Conservation (phyloP, 92 coral and sea anemone genomes). For the Virgularia gustaviana region DNA sequence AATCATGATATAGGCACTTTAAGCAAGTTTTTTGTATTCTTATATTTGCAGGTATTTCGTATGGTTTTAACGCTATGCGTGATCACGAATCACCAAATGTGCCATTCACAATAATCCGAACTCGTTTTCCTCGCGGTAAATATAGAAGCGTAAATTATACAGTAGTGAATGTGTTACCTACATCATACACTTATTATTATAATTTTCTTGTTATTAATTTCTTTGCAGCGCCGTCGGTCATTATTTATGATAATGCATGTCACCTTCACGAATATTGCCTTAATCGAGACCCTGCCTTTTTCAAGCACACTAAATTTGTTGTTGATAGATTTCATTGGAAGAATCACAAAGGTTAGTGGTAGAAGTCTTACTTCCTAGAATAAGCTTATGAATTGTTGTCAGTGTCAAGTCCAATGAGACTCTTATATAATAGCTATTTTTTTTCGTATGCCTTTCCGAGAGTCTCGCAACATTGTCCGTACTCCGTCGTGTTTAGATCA, state of each 20-base stretch:
- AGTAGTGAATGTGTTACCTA: no score
- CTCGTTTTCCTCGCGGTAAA: conserved; percentile 10
- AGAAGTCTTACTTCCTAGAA: no score
- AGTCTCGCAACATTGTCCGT: no score
- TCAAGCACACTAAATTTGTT: conserved; percentile 18
- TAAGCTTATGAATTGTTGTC: no score
- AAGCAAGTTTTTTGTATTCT: no score
- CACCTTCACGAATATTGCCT: conserved; percentile 11
- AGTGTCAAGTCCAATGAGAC: no score
- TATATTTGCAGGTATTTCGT: conserved; percentile 5
- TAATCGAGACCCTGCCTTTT: conserved; percentile 25
- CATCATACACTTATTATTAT: no score
- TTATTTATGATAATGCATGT: conserved; percentile 25
- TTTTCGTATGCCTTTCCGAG: no score
- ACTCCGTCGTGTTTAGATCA: no score
- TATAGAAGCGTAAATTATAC: background rate
- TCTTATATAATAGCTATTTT: no score
- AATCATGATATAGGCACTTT: no score
- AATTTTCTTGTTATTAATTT: no score
- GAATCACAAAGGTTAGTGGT: conserved; percentile 22
- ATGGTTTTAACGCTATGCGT: conserved; percentile 3
- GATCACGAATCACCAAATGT: conserved; percentile 3
- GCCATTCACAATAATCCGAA: conserved; percentile 14
- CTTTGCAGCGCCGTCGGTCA: conserved; percentile 5
- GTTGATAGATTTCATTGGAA: conserved; percentile 35